Evolutionary conservation across 2,113 vertebrate genomes (phyloP), one percentile per base, ranked within the genome.

Genomic region (Cyphomyrus discorhynchus): DNA sequence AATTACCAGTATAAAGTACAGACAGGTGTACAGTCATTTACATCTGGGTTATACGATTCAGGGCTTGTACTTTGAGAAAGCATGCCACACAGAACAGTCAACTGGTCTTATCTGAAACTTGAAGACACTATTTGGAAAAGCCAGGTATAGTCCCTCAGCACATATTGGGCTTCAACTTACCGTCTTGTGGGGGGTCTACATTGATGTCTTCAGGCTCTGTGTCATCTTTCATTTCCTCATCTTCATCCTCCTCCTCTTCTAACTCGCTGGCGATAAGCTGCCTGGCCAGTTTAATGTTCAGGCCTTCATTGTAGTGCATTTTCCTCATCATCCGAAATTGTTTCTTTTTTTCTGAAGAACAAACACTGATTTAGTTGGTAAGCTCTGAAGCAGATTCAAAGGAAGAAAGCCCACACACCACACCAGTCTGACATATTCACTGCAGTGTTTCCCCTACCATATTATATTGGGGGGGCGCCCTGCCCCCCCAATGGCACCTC

Each of bases 321-420:
- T 99, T 99, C 91, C 98, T 97, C 96, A 98, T 98, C 98, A 98
- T 98, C 94, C 98, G 97, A 94, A 99, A 99, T 92, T 98, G 96
- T 74, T 96, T 96, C 94, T 96, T 99, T 92, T 98, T 99, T 94
- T 97, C 98, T 98, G 90, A 24, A 45, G 91, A 88, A 52, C 62
- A 62, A 35, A 74, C 24, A 66, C 24, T 35, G 50, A 52, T 35
- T 86, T 31, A 50, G 47, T 27, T 27, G 84, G 11, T 35, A 87
- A 39, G 27, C 10, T 35, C 9, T 15, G 27, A 86, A 86, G 45
- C 3, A 3, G 50, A 52, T 39, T 39, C 31, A 86, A 53, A 52
- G 11, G 17, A n/a, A 86, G 24, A 53, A 45, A 45, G 19, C 80
- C 9, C 13, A 46, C 35, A 42, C 39, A 45, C 35, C 35, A 46